Evolutionary conservation across 2,113 vertebrate species (phyloP), one percentile per base, ranked within the genome.

Genomic region (Seriola rivoliana): DNA sequence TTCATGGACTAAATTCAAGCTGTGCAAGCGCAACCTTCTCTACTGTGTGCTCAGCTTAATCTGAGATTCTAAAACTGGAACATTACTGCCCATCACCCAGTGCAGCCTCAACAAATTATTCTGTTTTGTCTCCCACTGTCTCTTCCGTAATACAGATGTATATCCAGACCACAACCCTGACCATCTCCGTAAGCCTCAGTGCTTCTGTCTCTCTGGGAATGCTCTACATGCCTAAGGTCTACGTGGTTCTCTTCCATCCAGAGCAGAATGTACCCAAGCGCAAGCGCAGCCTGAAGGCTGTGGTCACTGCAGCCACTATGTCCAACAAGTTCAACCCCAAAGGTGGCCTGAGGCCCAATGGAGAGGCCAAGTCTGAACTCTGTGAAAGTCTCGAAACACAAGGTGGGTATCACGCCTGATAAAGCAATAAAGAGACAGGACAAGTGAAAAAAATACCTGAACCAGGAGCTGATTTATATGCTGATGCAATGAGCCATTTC

Each of bases 191-290:
- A 86, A 98, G 97, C 94, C 96, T 99, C 92, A 99, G 97, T 92
- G 98, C 98, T 68, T 98, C 97, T 0, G 98, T 99, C 90, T 98
- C 97, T 66, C 96, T 99, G 93, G 98, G 98, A 88, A 97, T 99
- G 97, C 97, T 99, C 93, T 99, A 99, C 95, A 96, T 99, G 97
- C 98, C 97, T 71, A 99, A 99, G 94, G 97, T 98, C 92, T 99
- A 98, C 91, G 96, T 99, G 93, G 97, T 99, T 90, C 97, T 99
- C 91, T 96, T 99, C 94, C 98, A 99, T 83, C 98, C 98, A 14
- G 98, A 98, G 95, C 97, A 98, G 95, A 99, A 99, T 38, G 97
- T 99, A 73, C 97, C 97, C 89, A 99, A 99, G 91, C 97, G 97
- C 91, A 99, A 99, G 92, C 96, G 98, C 79, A 99, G 98, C 90